phyloP scores from a whole-genome alignment of 2,113 vertebrate species.

The Sminthopsis crassicaudata region DNA sequence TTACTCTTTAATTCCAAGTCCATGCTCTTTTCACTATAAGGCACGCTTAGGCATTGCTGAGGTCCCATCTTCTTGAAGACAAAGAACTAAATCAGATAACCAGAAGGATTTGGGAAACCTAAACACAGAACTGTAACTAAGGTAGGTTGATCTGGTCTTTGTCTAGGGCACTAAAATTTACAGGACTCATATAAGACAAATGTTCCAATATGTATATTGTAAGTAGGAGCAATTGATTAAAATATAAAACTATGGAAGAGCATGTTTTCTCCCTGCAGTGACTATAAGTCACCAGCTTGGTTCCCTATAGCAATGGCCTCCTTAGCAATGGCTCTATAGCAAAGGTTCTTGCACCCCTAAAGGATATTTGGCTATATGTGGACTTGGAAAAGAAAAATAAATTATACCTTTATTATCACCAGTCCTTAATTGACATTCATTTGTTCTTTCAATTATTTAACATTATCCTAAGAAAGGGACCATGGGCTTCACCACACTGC shows the following conservation, averaged over 20 bases:
- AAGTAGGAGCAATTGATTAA: not conserved
- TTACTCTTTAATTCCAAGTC: not conserved
- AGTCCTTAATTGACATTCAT: not conserved
- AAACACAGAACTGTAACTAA: constrained; percentile 11
- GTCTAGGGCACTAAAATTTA: not conserved
- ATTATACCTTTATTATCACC: not conserved
- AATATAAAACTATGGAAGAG: not conserved
- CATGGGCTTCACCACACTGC: not conserved
- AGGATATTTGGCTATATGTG: not conserved
- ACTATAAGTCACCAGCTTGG: not conserved
- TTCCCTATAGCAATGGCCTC: not conserved
- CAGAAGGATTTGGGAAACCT: constrained; percentile 17
- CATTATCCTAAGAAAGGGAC: not conserved
- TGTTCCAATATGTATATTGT: not conserved
- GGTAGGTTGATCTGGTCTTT: not conserved
- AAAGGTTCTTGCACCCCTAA: not conserved
- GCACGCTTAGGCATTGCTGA: not conserved
- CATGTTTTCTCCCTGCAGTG: not conserved
- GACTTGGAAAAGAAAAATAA: not conserved
- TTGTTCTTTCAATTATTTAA: not conserved
- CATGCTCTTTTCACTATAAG: not conserved
- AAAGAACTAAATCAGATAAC: not conserved
- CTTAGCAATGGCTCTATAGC: not conserved
- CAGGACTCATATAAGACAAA: not conserved
- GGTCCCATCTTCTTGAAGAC: not conserved